Evolutionary conservation across 2,113 vertebrate genomes (phyloP), one percentile per base, ranked within the genome.

Genomic region (Leiothrix lutea): DNA sequence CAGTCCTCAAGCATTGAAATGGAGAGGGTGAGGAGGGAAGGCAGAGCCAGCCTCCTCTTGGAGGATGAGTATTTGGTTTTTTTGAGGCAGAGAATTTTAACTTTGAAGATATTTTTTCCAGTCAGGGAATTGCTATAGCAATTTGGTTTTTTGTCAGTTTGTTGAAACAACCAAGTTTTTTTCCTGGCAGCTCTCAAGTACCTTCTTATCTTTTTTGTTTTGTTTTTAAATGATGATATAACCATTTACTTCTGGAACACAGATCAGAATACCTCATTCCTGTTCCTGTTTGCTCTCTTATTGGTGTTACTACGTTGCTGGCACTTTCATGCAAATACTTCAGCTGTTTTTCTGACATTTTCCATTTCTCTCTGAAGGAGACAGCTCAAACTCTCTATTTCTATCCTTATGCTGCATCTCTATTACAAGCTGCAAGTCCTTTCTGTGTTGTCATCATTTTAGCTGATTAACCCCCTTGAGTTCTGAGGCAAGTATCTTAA

Each of bases 1-100:
- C 5, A 56, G 22, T 61, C 45, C 31, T 42, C 0, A 6, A 44
- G 62, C 1, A 0, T 2, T 48, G 45, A 65, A 40, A 42, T 51
- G 9, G 24, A 42, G 62, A 45, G 40, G 9, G 2, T 60, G 66
- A 88, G 45, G 36, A 54, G 25, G 25, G 36, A 54, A 66, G 47
- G 36, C 47, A 72, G 31, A 62, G 22, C n/a, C 62, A 57, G 1
- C 18, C 19, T 88, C 20, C 2, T 2, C 21, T 35, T 83, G 35
- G 47, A n/a, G 44, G 28, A n/a, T 4, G 11, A 47, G 2, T 51
- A 9, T 73, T 69, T 35, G 8, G 0, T 8, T 56, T 88, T 88
- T 80, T 65, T 42, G 38, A 35, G 42, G 20, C 54, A 70, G 35
- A 36, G 29, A 58, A 17, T 51, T 91, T 62, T 80, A 42, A 14